Evolutionary conservation across 2,888 invertebrate species (phyloP).

Genomic region (Falcaria lacertinaria): DNA sequence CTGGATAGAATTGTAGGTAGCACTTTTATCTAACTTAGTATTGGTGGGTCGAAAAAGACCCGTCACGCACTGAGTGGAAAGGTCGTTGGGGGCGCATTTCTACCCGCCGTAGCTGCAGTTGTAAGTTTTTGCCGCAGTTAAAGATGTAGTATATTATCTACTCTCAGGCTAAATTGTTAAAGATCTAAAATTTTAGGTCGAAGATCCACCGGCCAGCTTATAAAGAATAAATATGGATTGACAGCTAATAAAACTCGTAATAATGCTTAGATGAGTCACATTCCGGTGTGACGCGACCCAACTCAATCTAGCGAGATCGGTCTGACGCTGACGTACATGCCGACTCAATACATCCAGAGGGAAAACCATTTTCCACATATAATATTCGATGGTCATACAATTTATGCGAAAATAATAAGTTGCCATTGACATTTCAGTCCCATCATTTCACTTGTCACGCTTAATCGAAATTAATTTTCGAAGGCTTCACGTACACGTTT

Average conservation of each 20-base stretch:
- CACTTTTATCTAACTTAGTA: no score
- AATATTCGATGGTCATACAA: conserved; percentile 30
- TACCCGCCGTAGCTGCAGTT: no score
- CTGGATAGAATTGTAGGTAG: no score
- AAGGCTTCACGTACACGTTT: conserved; percentile 14
- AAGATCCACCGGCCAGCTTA: conserved; percentile 14
- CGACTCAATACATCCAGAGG: conserved; percentile 22
- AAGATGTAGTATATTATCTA: no score
- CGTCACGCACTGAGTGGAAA: no score
- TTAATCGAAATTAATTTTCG: conserved; percentile 8
- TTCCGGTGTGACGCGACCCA: conserved; percentile 46
- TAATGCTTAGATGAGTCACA: conserved; percentile 37
- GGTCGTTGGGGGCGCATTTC: no score
- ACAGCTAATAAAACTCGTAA: conserved; percentile 60
- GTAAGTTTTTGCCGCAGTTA: no score
- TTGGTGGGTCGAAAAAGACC: no score
- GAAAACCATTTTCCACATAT: conserved; percentile 32
- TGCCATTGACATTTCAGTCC: conserved; percentile 19
- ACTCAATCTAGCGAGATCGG: conserved; percentile 47
- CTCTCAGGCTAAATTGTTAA: no score
- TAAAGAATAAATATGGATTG: conserved; percentile 35
- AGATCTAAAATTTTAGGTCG: no score
- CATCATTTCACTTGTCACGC: conserved; percentile 20
- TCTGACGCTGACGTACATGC: conserved; percentile 37
- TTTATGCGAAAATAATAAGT: conserved; percentile 28